These are phyloP conservation scores for Dryobates pubescens DNA, from an alignment of 2,797 vertebrate genomes.

Conservation along the genomic window DNA sequence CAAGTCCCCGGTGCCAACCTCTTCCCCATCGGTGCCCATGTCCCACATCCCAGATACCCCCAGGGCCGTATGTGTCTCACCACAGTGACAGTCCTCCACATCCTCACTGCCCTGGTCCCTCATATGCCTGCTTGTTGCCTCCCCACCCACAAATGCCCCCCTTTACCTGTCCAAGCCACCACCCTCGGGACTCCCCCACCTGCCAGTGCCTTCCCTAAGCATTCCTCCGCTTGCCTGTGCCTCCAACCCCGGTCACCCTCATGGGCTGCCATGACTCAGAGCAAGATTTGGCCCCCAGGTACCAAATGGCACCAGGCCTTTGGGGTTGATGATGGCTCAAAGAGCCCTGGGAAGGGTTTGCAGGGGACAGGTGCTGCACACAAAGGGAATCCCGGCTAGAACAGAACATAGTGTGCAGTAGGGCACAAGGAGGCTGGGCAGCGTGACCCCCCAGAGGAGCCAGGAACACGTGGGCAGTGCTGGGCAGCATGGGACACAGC, in stretches of 20 bases:
- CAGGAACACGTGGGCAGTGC: background rate
- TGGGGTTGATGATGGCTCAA: background rate
- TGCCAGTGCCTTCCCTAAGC: background rate
- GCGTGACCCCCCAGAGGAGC: background rate
- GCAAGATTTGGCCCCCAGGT: background rate
- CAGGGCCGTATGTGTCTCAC: background rate
- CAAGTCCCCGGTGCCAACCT: background rate
- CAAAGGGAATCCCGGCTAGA: fast-evolving
- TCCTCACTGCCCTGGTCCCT: no score
- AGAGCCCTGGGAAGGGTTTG: background rate
- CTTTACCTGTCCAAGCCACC: background rate
- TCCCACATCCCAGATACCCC: background rate
- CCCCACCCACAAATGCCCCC: fast-evolving
- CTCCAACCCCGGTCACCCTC: background rate
- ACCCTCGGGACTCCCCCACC: background rate
- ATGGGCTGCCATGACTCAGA: background rate
- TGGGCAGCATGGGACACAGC: fast-evolving
- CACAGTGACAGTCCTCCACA: background rate
- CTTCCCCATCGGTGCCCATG: no score
- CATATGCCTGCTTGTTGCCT: background rate
- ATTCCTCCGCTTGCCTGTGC: background rate
- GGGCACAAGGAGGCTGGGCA: background rate
- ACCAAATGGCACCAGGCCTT: fast-evolving
- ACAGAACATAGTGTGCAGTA: background rate
- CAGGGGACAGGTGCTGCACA: fast-evolving